Evolutionary conservation across 2,113 vertebrate genomes (phyloP), one percentile per base, ranked within the genome.

Genomic region (Hippoglossus stenolepis): DNA sequence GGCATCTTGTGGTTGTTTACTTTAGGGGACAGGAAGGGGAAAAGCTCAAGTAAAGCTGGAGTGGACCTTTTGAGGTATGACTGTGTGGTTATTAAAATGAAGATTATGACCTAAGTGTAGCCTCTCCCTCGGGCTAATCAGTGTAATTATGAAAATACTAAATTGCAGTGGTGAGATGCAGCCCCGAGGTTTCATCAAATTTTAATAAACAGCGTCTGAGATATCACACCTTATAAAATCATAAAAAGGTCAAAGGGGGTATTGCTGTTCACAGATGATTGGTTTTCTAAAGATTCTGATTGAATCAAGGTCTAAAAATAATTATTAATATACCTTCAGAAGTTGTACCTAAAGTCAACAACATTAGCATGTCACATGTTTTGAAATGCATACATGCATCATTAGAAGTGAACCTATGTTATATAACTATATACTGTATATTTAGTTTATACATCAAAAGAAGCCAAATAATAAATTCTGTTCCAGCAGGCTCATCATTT

Each of bases 171-270:
- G 64, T 69, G 70, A 81, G 68, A 79, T 71, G 75, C 75, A 82
- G 77, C 70, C 81, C 35, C 13, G 12, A 63, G 83, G 75, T 71
- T 84, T 84, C 62, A 82, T 75, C 59, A 65, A 77, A 83, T 66
- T 84, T 83, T 79, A 90, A 87, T 91, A 79, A 86, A 63, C 62
- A 61, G 40, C 63, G 31, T 82, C 65, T 77, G 45, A 79, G 65
- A 71, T 73, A 83, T 66, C 61, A 72, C 69, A 83, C 60, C 71
- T 73, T 70, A 82, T 84, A 78, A 82, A 77, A 73, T 80, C 62
- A 72, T 23, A 70, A 60, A 87, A 87, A 80, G 83, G 70, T 83
- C 57, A 85, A 75, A 77, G 58, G 26, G 14, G 7, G 47, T 63
- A 45, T 75, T 77, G 66, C 45, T 80, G 38, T 64, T 78, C 53